phyloP scores from a whole-genome alignment of 2,888 invertebrate genomes.

The Calameuta filiformis region DNA sequence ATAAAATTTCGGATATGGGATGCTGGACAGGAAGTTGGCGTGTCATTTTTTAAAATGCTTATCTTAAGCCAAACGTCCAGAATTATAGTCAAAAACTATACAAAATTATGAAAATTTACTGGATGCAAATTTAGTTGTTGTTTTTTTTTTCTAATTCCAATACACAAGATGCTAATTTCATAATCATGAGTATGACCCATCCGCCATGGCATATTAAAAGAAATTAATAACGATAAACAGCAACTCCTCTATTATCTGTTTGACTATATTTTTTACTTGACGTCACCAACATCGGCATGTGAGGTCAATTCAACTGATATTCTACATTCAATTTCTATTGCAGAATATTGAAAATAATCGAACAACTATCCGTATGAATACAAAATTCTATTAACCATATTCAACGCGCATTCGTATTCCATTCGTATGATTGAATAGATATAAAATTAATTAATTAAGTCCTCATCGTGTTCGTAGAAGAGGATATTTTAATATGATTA shows the following conservation, averaged over 20 bases:
- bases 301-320: not conserved
- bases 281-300: not conserved
- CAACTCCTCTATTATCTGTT: not conserved
- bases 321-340: not conserved
- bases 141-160: too few species aligned
- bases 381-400: not conserved
- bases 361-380: not conserved
- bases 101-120: too few species aligned
- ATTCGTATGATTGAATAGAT: not conserved
- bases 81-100: too few species aligned
- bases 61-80: too few species aligned
- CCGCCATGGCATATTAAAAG: not conserved
- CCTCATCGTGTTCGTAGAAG: not conserved
- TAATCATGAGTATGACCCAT: not conserved
- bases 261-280: not conserved
- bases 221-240: not conserved
- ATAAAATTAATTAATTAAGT: not conserved
- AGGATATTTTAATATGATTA: not conserved
- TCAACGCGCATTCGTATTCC: not conserved
- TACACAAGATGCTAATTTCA: too few species aligned
- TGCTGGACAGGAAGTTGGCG: too few species aligned
- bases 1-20: too few species aligned
- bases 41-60: too few species aligned
- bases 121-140: too few species aligned
- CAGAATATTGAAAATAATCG: not conserved